Evolutionary conservation across 2,888 invertebrate genomes (phyloP), one percentile per base, ranked within the genome.

Genomic region (Xestia rhomboidea): DNA sequence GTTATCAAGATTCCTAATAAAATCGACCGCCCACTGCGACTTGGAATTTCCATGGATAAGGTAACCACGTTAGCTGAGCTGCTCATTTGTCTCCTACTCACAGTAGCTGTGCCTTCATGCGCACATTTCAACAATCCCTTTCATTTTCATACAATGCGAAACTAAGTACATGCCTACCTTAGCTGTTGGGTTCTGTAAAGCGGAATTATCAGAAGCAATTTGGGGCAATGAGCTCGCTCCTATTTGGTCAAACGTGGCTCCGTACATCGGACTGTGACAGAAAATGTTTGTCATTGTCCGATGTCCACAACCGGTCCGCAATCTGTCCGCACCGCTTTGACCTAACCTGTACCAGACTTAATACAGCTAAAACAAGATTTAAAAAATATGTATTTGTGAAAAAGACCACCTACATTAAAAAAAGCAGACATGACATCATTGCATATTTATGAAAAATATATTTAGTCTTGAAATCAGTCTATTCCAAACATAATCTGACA

Each of bases 391-490:
- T 8, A 0, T 0, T 10, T n/a, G 18, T 21, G 13, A 2, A 38
- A 49, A 46, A 49, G 0, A 21, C 15, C 21, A 6, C 0, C 18
- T 38, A n/a, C n/a, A 67, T 66, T 8, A 11, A 57, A 54, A 38
- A 44, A 80, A 18, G 5, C 46, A 57, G 27, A 49, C 68, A 49
- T 34, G 34, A 57, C 15, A 63, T 79, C 6, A 73, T 80, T 46
- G 63, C 30, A 46, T 66, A 81, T 81, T 70, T 67, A 70, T 70
- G 41, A 54, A 70, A 62, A 15, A 57, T 79, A 80, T 74, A 74
- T 74, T 74, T 54, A 66, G n/a, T 51, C 46, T 57, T 64, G 44
- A 27, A 49, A 49, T 54, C 68, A 64, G 80, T 49, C 18, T 73
- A 64, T 73, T 62, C 34, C 51, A 38, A 57, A 62, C 62, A 54